phyloP scores from a whole-genome alignment of 2,113 vertebrate species.

The Dicrurus megarhynchus region DNA sequence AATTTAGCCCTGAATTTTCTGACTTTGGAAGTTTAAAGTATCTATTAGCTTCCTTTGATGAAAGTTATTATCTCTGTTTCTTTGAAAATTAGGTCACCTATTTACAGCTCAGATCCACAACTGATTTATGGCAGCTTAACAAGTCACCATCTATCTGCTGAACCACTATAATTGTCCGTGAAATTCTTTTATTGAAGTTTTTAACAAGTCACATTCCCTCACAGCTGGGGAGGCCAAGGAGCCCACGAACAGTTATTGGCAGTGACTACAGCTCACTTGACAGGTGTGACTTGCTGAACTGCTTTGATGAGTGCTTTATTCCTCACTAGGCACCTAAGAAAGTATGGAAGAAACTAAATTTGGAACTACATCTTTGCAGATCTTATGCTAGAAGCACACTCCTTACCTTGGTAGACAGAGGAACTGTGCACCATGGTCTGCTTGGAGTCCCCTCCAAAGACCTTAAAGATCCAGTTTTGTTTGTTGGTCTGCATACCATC shows the following conservation, averaged over 20 bases:
- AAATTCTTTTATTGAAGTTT: constrained; percentile 62
- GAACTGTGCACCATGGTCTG: background rate
- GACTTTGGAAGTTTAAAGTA: background rate
- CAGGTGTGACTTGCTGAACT: constrained; percentile 46
- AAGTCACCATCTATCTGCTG: constrained; percentile 53
- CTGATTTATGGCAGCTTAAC: constrained; percentile 64
- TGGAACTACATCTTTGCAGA: background rate
- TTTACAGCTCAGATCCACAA: constrained; percentile 50
- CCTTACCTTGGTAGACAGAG: background rate
- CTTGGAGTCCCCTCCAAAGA: background rate
- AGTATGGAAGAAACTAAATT: background rate
- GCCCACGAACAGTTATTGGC: background rate
- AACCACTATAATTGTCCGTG: constrained; percentile 49
- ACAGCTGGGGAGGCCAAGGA: constrained; percentile 36
- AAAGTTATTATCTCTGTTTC: constrained; percentile 35
- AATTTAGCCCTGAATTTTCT: background rate
- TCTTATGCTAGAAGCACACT: background rate
- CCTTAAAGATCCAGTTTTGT: background rate
- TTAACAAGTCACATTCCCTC: constrained; percentile 59
- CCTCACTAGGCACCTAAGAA: background rate
- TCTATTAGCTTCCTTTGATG: background rate
- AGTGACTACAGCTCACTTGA: background rate
- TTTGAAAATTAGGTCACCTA: constrained; percentile 57
- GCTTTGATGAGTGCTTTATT: background rate
- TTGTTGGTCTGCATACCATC: background rate